Percentiles rank a stretch among this genome's conserved stretches.
Conservation (phyloP, 2,797 vertebrate species). For the Typhlichthys eigenmanni region DNA sequence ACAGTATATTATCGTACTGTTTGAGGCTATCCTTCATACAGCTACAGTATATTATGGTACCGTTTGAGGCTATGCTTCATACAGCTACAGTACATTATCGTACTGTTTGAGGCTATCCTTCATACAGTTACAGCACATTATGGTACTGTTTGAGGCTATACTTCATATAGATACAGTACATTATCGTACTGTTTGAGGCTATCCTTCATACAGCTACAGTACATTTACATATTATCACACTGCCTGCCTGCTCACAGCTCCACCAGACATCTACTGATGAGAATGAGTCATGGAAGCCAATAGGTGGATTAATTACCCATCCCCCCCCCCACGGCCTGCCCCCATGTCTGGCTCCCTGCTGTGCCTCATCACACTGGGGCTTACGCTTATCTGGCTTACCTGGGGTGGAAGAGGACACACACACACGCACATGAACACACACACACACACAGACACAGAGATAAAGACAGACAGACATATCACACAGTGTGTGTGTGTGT, state of each 20-base stretch:
- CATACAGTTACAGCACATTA: too few species aligned
- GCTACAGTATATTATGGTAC: too few species aligned
- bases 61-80: too few species aligned
- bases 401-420: background rate
- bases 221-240: too few species aligned
- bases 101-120: too few species aligned
- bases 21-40: too few species aligned
- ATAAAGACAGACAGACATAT: background rate
- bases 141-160: too few species aligned
- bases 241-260: slow-evolving; percentile 20
- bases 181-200: too few species aligned
- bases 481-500: background rate
- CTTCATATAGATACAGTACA: too few species aligned
- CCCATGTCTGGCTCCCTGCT: slow-evolving; percentile 40
- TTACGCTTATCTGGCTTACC: slow-evolving; percentile 4
- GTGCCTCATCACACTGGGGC: slow-evolving; percentile 23
- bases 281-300: slow-evolving; percentile 12
- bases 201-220: too few species aligned
- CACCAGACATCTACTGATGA: slow-evolving; percentile 36
- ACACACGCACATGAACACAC: background rate
- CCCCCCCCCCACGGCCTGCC: slow-evolving; percentile 34
- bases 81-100: too few species aligned
- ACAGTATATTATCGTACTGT: too few species aligned
- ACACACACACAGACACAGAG: background rate
- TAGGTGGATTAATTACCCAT: slow-evolving; percentile 60